Conservation (phyloP, 1,140 invertebrate genomes). For the Trichonephila clavata region DNA sequence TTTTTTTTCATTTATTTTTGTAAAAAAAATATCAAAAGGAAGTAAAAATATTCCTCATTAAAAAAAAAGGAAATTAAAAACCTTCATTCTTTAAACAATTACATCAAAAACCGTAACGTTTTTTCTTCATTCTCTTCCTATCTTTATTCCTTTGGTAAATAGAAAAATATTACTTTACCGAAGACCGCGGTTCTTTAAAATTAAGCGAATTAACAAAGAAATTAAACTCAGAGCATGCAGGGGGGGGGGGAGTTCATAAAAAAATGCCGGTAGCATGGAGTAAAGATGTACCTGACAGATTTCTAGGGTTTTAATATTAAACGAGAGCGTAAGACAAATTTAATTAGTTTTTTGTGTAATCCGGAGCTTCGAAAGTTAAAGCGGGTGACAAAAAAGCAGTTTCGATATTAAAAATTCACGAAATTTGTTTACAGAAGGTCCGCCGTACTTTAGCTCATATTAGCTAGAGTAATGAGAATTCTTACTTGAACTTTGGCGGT, state of each 20-base stretch:
- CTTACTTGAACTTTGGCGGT: too few species aligned
- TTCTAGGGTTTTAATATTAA: slow-evolving; percentile 50
- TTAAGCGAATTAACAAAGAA: slow-evolving; percentile 70
- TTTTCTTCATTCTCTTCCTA: background rate
- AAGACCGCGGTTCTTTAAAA: slow-evolving; percentile 47
- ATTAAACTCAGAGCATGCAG: slow-evolving; percentile 37
- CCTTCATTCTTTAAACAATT: background rate
- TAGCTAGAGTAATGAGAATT: too few species aligned
- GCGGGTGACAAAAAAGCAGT: slow-evolving; percentile 40
- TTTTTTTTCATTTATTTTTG: background rate
- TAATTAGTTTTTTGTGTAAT: slow-evolving; percentile 64
- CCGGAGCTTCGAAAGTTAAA: slow-evolving; percentile 9
- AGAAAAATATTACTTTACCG: slow-evolving; percentile 56
- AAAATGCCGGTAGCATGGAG: too few species aligned
- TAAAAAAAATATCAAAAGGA: background rate
- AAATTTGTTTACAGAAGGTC: slow-evolving; percentile 44
- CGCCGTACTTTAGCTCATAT: background rate
- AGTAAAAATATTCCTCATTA: background rate
- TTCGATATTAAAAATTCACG: slow-evolving; percentile 69
- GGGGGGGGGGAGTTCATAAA: background rate
- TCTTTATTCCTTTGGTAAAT: slow-evolving; percentile 15
- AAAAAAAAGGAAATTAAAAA: background rate
- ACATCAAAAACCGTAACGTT: slow-evolving; percentile 6
- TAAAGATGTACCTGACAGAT: slow-evolving; percentile 2
- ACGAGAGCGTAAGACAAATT: slow-evolving; percentile 18